phyloP scores from a whole-genome alignment of 2,113 vertebrate species.

The Saccopteryx leptura region DNA sequence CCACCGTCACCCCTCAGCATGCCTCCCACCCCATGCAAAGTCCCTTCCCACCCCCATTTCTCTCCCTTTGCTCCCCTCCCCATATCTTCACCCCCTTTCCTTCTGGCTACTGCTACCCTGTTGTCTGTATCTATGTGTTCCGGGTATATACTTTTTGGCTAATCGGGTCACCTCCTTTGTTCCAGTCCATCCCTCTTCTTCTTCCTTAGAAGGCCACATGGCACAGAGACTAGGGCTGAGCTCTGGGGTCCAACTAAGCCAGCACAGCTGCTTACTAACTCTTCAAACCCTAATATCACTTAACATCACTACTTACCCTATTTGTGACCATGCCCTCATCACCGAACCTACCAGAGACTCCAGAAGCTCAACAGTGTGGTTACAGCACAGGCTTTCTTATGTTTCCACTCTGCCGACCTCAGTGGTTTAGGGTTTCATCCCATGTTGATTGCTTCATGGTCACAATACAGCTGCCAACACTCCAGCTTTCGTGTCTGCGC shows the following conservation, averaged over 20 bases:
- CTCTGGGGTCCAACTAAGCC: not conserved
- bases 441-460: not conserved
- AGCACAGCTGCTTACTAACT: not conserved
- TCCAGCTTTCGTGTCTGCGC: not conserved
- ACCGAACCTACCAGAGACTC: not conserved
- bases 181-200: not conserved
- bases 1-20: too few species aligned
- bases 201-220: not conserved
- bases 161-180: too few species aligned
- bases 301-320: rapidly evolving
- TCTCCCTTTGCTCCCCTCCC: too few species aligned
- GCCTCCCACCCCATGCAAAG: too few species aligned
- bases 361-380: not conserved
- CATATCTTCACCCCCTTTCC: too few species aligned
- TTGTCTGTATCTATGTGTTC: too few species aligned
- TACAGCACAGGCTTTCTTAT: not conserved
- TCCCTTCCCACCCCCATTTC: too few species aligned
- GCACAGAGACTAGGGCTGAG: not conserved
- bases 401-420: not conserved
- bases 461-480: not conserved
- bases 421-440: not conserved
- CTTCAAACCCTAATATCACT: not conserved
- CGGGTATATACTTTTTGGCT: too few species aligned
- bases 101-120: too few species aligned
- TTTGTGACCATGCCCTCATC: not conserved